Evolutionary conservation across 2,888 invertebrate species (phyloP), one percentile per base, ranked within the genome.

Genomic region (Fragum sueziense): DNA sequence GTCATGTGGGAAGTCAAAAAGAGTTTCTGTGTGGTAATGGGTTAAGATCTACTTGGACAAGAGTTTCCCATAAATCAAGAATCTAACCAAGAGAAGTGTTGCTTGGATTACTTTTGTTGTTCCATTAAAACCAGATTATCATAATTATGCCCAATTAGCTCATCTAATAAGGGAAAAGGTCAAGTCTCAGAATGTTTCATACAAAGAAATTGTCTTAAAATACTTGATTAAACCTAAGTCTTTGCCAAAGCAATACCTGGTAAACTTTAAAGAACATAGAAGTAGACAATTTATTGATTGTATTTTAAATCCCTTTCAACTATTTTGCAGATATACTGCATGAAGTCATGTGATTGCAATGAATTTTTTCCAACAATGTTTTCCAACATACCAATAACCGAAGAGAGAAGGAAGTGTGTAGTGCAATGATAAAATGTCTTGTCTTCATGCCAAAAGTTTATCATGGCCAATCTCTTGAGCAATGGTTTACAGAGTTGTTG

Each of bases 71-170:
- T 61, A 33, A 31, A 61, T 61, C 61, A 61, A 61, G n/a, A 20
- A 29, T 33, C 11, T 61, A 31, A 61, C 61, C 33, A 57, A 57
- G 9, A 57, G 27, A 57, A 57, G 57, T 57, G 57, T 57, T 7
- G 25, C n/a, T 11, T 27, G 25, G 57, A 22, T 27, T 27, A 57
- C 57, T 57, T 27, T 57, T 57, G 57, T 57, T 57, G 25, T 57
- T 57, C 25, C 57, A 57, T 57, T 57, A 57, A 22, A 22, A 57
- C 22, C 57, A 57, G 11, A 57, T 57, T 27, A 57, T 57, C 25
- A 57, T 57, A 57, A 57, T 57, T 57, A 57, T 57, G 22, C 25
- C 57, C 27, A 27, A 57, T 57, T 57, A 57, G 27, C 57, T 14
- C 4, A 3, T 47, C 47, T 47, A 47, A 47, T 47, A n/a, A 47